phyloP scores from a whole-genome alignment of 2,113 vertebrate genomes.

The Myrmecobius fasciatus region DNA sequence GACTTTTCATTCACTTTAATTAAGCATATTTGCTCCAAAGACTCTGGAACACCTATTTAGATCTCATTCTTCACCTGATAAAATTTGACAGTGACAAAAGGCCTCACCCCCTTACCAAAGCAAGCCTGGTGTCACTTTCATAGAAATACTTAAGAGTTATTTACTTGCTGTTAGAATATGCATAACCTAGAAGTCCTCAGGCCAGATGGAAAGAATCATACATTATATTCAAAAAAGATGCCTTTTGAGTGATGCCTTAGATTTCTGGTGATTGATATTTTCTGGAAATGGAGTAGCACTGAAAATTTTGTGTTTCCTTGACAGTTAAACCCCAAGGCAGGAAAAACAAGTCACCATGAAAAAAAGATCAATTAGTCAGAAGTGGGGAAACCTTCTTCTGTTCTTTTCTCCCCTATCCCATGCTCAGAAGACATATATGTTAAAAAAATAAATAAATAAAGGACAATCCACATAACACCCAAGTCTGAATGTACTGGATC shows the following conservation, averaged over 20 bases:
- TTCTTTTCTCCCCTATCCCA: not conserved
- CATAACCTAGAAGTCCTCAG: not conserved
- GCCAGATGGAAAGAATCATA: not conserved
- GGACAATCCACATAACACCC: fast-evolving
- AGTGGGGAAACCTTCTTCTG: not conserved
- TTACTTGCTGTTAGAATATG: not conserved
- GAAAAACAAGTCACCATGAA: not conserved
- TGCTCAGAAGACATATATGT: not conserved
- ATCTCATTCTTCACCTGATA: constrained; percentile 29
- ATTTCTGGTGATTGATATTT: constrained; percentile 40
- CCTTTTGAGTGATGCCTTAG: not conserved
- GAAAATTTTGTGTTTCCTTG: constrained; percentile 43
- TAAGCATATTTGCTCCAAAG: constrained; percentile 57
- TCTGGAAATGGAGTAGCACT: constrained; percentile 29
- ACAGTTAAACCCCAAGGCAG: constrained; percentile 30
- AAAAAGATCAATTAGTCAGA: not conserved
- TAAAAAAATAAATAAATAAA: not conserved
- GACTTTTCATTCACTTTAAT: constrained; percentile 65
- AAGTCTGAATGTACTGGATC: not conserved
- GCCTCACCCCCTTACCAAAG: not conserved
- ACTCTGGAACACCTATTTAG: constrained; percentile 49
- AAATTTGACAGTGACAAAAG: constrained; percentile 5
- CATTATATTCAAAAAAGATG: constrained; percentile 23
- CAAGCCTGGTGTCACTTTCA: not conserved
- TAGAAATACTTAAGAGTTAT: not conserved